A percentile compares a stretch with the other conserved stretches of the same genome.
These are phyloP conservation scores for Crenichthys baileyi DNA, from an alignment of 2,797 vertebrate genomes.

Conservation along the genomic window DNA sequence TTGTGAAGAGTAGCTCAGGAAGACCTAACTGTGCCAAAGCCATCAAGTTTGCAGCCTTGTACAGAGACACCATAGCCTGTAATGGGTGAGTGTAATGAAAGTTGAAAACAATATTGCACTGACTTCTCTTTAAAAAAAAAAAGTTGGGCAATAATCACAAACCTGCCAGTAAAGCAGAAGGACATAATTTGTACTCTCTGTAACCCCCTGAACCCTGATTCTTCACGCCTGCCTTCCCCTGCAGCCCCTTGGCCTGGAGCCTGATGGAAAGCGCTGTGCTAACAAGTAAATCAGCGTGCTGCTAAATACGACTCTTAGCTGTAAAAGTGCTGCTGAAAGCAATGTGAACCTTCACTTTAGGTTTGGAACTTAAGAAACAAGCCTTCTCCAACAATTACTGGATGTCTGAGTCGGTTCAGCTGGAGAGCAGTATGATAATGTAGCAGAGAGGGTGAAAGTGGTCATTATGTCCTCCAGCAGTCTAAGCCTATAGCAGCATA, in stretches of 20 bases:
- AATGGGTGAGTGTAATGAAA: no score
- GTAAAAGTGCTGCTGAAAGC: conserved; percentile 53
- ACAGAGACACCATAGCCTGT: no score
- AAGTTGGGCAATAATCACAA: background rate
- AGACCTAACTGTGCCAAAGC: no score
- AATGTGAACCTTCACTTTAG: conserved; percentile 62
- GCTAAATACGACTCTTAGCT: conserved; percentile 59
- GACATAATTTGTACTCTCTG: background rate
- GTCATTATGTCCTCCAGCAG: no score
- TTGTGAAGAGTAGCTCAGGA: no score
- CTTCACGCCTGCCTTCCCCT: conserved; percentile 26
- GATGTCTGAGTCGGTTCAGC: background rate
- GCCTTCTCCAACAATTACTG: background rate
- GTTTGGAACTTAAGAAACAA: conserved; percentile 32
- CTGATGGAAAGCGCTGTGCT: conserved; percentile 56
- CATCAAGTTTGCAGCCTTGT: no score
- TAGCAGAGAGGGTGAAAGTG: no score
- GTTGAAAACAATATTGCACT: background rate
- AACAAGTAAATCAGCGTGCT: conserved; percentile 69
- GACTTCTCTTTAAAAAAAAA: no score
- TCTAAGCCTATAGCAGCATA: no score
- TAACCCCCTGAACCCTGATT: conserved; percentile 6
- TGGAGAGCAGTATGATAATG: no score
- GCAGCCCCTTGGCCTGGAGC: conserved; percentile 40
- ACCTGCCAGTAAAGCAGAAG: background rate